phyloP scores from a whole-genome alignment of 2,888 invertebrate genomes.

The Papilio gigon region DNA sequence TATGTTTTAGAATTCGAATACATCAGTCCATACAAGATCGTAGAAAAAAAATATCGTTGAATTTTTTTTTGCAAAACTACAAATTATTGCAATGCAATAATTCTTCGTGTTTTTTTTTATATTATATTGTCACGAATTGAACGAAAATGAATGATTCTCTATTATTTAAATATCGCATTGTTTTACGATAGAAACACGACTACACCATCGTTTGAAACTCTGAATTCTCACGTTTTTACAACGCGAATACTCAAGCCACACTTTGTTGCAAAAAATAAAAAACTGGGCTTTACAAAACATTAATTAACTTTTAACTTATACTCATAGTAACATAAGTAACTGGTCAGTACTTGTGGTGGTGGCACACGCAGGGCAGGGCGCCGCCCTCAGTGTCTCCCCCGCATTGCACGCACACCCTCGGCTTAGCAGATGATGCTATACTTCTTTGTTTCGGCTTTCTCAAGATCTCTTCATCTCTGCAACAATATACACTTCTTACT shows the following conservation, averaged over 20 bases:
- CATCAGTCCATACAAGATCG: neutral
- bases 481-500: conserved; percentile 48
- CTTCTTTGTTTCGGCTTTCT: conserved; percentile 51
- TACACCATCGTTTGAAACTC: neutral
- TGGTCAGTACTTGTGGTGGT: conserved; percentile 59
- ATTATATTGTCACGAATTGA: conserved; percentile 9
- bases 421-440: conserved; percentile 52
- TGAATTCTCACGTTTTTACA: no score
- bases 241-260: no score
- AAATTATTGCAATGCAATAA: neutral
- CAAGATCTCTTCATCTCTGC: conserved; percentile 57
- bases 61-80: neutral
- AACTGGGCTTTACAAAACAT: no score
- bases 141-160: neutral
- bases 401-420: conserved; percentile 66
- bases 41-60: neutral
- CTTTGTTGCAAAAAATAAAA: no score
- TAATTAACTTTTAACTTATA: no score
- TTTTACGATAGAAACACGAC: conserved; percentile 1
- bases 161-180: neutral
- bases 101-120: neutral
- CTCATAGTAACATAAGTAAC: no score
- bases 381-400: conserved; percentile 71
- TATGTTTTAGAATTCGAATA: no score
- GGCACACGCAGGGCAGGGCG: conserved; percentile 71